These are phyloP conservation scores for Actenoides hombroni DNA, from an alignment of 2,113 vertebrate species.

Conservation along the genomic window DNA sequence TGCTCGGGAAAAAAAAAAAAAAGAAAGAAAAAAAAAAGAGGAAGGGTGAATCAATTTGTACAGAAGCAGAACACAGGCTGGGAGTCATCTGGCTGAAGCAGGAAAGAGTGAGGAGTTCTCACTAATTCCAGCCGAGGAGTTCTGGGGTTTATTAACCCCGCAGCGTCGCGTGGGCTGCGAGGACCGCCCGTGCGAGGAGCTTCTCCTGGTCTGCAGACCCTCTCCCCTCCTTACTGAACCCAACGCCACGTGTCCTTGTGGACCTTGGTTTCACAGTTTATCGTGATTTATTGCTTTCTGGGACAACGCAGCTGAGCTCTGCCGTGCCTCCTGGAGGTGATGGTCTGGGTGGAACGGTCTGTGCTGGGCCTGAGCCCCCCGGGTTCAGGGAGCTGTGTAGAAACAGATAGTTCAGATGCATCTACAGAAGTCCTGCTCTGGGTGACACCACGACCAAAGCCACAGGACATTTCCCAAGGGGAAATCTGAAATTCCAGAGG, in stretches of 20 bases:
- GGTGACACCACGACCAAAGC: neutral
- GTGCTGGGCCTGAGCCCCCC: accelerated
- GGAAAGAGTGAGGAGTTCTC: neutral
- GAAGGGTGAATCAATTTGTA: neutral
- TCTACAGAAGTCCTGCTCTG: neutral
- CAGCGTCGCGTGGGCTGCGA: neutral
- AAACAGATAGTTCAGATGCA: neutral
- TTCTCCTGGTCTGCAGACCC: neutral
- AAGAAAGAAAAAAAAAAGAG: neutral
- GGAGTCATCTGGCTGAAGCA: neutral
- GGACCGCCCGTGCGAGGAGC: neutral
- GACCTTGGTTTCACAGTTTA: accelerated
- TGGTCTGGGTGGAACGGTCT: accelerated
- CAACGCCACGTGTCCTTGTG: accelerated
- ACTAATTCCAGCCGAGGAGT: neutral
- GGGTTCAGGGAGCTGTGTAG: accelerated
- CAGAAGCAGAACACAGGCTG: neutral
- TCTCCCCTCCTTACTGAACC: neutral
- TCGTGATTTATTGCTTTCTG: neutral
- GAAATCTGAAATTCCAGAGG: neutral
- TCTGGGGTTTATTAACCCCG: neutral
- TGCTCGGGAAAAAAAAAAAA: neutral
- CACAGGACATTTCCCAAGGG: accelerated
- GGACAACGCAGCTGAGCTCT: accelerated
- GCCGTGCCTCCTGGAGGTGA: neutral